Percentiles rank a stretch among this genome's conserved stretches.
Conservation (phyloP, 1,140 invertebrate species). For the Drosophila asahinai region DNA sequence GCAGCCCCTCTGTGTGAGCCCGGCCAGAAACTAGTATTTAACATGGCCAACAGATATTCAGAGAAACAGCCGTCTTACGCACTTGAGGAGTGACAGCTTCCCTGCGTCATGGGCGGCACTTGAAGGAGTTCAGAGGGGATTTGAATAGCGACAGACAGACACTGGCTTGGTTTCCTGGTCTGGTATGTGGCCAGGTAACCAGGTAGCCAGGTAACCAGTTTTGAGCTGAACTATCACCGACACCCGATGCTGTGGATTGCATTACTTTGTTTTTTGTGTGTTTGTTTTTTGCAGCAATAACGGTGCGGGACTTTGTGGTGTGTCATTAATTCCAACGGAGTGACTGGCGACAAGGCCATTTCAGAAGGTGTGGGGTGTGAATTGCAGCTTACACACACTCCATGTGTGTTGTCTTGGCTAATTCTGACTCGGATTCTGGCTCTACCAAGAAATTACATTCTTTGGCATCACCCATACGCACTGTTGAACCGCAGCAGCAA, state of each 20-base stretch:
- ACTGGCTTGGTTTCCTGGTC: slow-evolving; percentile 44
- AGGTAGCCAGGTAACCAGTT: slow-evolving; percentile 46
- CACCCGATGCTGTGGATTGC: slow-evolving; percentile 22
- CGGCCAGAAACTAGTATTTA: slow-evolving; percentile 55
- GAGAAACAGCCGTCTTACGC: slow-evolving; percentile 30
- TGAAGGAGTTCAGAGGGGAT: slow-evolving; percentile 2
- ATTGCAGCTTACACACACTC: slow-evolving; percentile 23
- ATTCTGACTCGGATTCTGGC: slow-evolving; percentile 2
- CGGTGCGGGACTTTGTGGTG: slow-evolving; percentile 44
- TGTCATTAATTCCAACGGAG: slow-evolving; percentile 55
- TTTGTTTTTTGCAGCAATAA: slow-evolving; percentile 45
- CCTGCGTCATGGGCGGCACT: slow-evolving; percentile 51
- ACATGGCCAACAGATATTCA: slow-evolving; percentile 15
- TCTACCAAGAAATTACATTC: neutral
- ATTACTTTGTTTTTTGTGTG: slow-evolving; percentile 7
- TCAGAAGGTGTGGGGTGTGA: slow-evolving; percentile 33
- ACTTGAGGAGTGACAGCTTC: slow-evolving; percentile 38
- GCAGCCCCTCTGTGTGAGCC: slow-evolving; percentile 17
- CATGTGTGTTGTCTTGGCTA: slow-evolving; percentile 4
- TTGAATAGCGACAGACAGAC: slow-evolving; percentile 3
- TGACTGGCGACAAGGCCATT: slow-evolving; percentile 64
- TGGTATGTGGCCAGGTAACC: slow-evolving; percentile 25
- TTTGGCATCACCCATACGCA: slow-evolving; percentile 63
- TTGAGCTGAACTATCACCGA: slow-evolving; percentile 40
- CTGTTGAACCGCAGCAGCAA: slow-evolving; percentile 12